phyloP scores from a whole-genome alignment of 2,113 vertebrate species.

The Coracopsis vasa region DNA sequence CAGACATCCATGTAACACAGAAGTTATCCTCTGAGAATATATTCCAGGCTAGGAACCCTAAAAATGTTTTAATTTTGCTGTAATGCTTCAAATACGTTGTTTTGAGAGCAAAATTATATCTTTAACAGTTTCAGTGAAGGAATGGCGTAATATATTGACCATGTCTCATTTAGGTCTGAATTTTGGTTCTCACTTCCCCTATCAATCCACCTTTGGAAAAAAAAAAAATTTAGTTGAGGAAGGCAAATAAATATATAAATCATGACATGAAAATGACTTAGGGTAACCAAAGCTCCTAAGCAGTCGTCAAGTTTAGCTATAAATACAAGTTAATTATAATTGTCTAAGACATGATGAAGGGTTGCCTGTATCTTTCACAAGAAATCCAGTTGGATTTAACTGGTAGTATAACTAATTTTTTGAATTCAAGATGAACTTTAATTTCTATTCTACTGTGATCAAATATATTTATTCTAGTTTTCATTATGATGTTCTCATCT shows the following conservation, averaged over 20 bases:
- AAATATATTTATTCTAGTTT: neutral
- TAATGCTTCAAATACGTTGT: neutral
- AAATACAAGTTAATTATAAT: neutral
- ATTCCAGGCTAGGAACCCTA: neutral
- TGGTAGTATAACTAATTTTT: neutral
- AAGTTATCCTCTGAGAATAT: neutral
- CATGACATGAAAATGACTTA: neutral
- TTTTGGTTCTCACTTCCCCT: neutral
- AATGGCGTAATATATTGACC: neutral
- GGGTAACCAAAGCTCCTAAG: neutral
- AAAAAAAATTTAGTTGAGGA: neutral
- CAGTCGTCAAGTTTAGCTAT: neutral
- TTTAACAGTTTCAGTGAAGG: neutral
- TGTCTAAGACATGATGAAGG: neutral
- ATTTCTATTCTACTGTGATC: neutral
- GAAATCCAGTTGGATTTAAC: neutral
- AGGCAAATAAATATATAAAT: conserved; percentile 2
- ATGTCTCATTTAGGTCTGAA: neutral
- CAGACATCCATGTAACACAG: neutral
- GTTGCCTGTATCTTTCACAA: neutral
- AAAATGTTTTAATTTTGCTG: neutral
- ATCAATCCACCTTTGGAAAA: neutral
- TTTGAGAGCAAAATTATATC: neutral
- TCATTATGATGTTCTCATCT: neutral
- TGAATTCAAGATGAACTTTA: neutral